Percentiles rank a stretch among this genome's conserved stretches.
These are phyloP conservation scores for Nanorana parkeri DNA, from an alignment of 2,113 vertebrate species.

Conservation along the genomic window DNA sequence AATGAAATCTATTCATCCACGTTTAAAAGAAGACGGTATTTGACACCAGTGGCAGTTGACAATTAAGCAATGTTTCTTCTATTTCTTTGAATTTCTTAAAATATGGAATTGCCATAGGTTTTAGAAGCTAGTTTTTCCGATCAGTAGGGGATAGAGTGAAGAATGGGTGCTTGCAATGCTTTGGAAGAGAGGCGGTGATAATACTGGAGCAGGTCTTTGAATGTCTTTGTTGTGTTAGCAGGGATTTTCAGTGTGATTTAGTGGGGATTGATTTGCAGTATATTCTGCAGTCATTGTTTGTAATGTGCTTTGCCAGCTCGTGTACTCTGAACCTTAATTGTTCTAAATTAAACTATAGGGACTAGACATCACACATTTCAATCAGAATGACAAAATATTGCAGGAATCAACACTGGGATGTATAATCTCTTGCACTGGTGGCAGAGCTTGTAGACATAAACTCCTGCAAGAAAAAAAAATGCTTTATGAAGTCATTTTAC, in stretches of 20 bases:
- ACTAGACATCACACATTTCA: constrained; percentile 77
- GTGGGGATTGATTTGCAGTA: constrained; percentile 80
- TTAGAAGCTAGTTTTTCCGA: constrained; percentile 56
- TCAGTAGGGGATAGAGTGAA: constrained; percentile 61
- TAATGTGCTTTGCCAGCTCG: constrained; percentile 80
- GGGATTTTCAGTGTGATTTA: constrained; percentile 79
- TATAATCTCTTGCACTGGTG: constrained; percentile 62
- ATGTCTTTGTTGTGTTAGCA: constrained; percentile 69
- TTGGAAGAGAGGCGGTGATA: constrained; percentile 60
- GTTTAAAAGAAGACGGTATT: not conserved
- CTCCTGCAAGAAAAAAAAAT: constrained; percentile 65
- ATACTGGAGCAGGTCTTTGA: constrained; percentile 63
- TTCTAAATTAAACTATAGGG: constrained; percentile 83
- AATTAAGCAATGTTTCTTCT: constrained; percentile 1
- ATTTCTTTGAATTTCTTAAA: constrained; percentile 1
- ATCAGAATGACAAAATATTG: constrained; percentile 78
- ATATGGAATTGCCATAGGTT: constrained; percentile 47
- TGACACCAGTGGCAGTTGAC: not conserved
- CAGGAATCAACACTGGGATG: constrained; percentile 71
- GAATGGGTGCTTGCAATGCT: constrained; percentile 57
- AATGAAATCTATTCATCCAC: constrained; percentile 17
- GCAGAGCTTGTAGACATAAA: constrained; percentile 61
- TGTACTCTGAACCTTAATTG: constrained; percentile 80
- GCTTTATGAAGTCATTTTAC: constrained; percentile 66
- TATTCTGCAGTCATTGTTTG: constrained; percentile 78